Evolutionary conservation across 2,888 invertebrate species (phyloP), one percentile per base, ranked within the genome.

Genomic region (Glaucopsyche alexis): DNA sequence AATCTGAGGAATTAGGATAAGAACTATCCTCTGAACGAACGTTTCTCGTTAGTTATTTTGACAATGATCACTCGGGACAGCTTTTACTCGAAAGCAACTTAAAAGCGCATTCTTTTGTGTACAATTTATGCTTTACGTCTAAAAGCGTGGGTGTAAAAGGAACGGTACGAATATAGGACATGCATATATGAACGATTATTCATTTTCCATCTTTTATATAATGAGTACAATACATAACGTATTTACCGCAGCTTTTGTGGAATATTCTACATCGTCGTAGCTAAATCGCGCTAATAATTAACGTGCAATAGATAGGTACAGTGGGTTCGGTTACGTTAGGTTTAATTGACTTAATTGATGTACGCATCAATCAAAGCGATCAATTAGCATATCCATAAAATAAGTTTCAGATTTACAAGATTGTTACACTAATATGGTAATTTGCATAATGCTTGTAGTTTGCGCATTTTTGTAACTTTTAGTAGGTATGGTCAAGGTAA

Each of bases 71-170:
- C 77, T 79, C 74, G 76, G 77, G 77, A 76, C 76, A 76, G 76
- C 76, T 78, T 78, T 76, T 78, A 78, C 78, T 78, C 78, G 78
- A 79, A 78, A 77, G 76, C 73, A 76, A 77, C 71, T 76, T 76
- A 76, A 76, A 78, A 76, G 77, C 78, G 76, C 77, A 78, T 77
- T 77, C 77, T 79, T 78, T 79, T 77, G 76, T 74, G 72, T 76
- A 74, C 75, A 74, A 75, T 73, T 75, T 75, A 74, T 69, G 74
- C 49, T 69, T 69, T 69, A 69, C 69, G 69, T 47, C 69, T 69
- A 69, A 69, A 69, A 69, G 69, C 69, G 66, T n/a, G 69, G 47
- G 69, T 69, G 69, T 29, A 69, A 69, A 69, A 69, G 69, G 69
- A 69, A 29, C 16, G 49, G 19, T 69, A 47, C 69, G 49, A 19